phyloP scores from a whole-genome alignment of 2,113 vertebrate genomes.

The Catharus minimus region DNA sequence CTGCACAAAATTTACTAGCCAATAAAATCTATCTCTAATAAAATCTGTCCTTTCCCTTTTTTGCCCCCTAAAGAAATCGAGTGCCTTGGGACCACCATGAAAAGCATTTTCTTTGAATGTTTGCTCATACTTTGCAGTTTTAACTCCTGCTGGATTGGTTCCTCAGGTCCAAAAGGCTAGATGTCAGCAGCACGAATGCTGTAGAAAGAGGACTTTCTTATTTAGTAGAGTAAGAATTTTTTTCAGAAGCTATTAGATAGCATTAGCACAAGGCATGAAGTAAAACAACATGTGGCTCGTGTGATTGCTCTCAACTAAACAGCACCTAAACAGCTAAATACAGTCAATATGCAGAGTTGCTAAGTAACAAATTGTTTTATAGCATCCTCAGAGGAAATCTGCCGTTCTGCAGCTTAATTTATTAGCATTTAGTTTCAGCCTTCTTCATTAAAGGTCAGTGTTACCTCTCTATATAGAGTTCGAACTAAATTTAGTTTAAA shows the following conservation, averaged over 20 bases:
- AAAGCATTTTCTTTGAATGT: not conserved
- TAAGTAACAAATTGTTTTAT: not conserved
- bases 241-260: not conserved
- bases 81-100: not conserved
- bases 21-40: not conserved
- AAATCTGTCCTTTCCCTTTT: fast-evolving
- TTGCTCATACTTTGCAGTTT: not conserved
- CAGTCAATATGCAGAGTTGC: not conserved
- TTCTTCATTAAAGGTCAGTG: not conserved
- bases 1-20: not conserved
- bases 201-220: not conserved
- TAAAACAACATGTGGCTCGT: not conserved
- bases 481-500: not conserved
- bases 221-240: not conserved
- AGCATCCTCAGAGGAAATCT: not conserved
- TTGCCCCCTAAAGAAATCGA: fast-evolving
- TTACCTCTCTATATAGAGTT: not conserved
- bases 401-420: not conserved
- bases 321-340: not conserved
- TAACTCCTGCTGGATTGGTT: not conserved
- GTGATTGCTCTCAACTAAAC: not conserved
- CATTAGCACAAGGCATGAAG: not conserved
- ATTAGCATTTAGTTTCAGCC: not conserved
- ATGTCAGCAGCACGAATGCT: not conserved
- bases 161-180: not conserved